Conservation (phyloP, 2,797 vertebrate species). For the Chelonia mydas region DNA sequence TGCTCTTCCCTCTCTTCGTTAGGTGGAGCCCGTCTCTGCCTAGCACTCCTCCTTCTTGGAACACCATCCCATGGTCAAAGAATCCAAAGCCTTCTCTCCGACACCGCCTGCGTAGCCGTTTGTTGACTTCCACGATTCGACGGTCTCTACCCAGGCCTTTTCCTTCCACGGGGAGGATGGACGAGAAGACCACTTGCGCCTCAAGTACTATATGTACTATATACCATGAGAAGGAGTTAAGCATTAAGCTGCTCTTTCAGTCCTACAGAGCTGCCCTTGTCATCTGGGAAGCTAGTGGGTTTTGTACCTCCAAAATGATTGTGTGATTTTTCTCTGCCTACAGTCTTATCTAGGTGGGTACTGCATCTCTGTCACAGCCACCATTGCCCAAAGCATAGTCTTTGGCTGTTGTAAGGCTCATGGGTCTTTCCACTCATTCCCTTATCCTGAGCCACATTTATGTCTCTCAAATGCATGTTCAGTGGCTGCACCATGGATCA, state of each 20-base stretch:
- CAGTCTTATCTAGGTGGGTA: slow-evolving; percentile 19
- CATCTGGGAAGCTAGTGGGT: background rate
- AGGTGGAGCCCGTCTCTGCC: no score
- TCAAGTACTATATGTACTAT: background rate
- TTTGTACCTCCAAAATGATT: background rate
- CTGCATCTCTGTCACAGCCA: background rate
- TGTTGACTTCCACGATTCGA: no score
- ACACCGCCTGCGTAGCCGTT: no score
- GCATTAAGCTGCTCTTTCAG: background rate
- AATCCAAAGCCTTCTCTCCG: no score
- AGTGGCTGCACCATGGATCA: background rate
- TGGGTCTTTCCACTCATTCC: slow-evolving; percentile 16
- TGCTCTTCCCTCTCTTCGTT: no score
- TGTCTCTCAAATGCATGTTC: no score
- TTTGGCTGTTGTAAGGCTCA: slow-evolving; percentile 41
- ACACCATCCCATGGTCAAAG: no score
- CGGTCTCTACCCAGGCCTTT: no score
- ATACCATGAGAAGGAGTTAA: background rate
- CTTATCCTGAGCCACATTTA: background rate
- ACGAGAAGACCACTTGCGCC: no score
- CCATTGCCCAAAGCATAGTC: slow-evolving; percentile 30
- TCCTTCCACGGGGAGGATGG: no score
- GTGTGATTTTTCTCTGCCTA: background rate
- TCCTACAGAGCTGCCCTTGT: background rate
- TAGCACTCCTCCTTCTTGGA: no score